Percentiles rank a stretch among this genome's conserved stretches.
Conservation (phyloP, 1,140 invertebrate species). For the Macrobrachium rosenbergii region DNA sequence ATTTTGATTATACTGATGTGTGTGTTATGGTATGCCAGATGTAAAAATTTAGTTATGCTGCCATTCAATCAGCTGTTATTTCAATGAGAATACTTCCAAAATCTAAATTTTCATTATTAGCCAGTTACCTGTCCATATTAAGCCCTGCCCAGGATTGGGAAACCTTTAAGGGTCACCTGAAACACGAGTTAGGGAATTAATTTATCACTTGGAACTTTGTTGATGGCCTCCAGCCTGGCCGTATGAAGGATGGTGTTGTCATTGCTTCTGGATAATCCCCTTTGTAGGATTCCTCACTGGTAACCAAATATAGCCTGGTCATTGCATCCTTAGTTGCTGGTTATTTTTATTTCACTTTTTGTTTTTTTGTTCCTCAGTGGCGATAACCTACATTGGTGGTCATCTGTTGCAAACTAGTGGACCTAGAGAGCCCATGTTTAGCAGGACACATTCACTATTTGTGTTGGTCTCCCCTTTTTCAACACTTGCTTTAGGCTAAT, state of each 20-base stretch:
- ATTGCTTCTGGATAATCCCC: background rate
- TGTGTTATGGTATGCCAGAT: no score
- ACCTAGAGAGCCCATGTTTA: slow-evolving; percentile 31
- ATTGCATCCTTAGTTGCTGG: no score
- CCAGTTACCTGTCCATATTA: background rate
- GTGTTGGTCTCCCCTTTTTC: slow-evolving; percentile 62
- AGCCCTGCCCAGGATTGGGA: slow-evolving; percentile 19
- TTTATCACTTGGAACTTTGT: slow-evolving; percentile 5
- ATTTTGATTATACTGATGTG: no score
- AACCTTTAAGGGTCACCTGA: slow-evolving; percentile 39
- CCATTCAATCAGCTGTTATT: no score
- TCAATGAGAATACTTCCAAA: no score
- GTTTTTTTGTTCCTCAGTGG: no score
- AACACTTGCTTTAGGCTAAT: slow-evolving; percentile 61
- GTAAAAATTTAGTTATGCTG: no score
- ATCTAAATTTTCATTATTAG: no score
- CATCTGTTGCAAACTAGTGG: slow-evolving; percentile 16
- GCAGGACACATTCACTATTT: slow-evolving; percentile 57
- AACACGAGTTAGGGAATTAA: slow-evolving; percentile 44
- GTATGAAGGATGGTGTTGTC: slow-evolving; percentile 26
- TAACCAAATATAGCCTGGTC: slow-evolving; percentile 8
- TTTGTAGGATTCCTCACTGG: slow-evolving; percentile 24
- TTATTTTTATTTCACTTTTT: no score
- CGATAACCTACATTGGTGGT: no score
- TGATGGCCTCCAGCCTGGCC: slow-evolving; percentile 38